phyloP scores from a whole-genome alignment of 2,113 vertebrate species.

The Nerophis lumbriciformis region DNA sequence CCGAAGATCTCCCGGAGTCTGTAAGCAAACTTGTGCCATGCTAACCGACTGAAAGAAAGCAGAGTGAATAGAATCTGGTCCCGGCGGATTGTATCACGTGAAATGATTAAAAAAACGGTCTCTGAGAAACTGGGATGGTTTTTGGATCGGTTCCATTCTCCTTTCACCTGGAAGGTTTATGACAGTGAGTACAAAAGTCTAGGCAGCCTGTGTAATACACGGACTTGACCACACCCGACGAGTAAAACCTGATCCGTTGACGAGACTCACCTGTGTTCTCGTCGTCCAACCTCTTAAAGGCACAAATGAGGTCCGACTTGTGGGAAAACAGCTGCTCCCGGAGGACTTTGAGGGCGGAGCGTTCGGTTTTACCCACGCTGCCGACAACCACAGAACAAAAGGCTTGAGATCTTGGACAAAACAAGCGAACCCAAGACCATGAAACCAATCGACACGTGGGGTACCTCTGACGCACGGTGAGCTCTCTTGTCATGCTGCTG shows the following conservation, averaged over 20 bases:
- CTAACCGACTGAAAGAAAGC: too few species aligned
- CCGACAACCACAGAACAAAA: not conserved
- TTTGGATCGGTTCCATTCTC: not conserved
- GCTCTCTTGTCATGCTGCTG: slow-evolving; percentile 77
- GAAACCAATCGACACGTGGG: too few species aligned
- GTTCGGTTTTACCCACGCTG: slow-evolving; percentile 68
- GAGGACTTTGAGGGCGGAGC: slow-evolving; percentile 71
- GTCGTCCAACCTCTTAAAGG: slow-evolving; percentile 66
- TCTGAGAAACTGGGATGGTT: slow-evolving; percentile 34
- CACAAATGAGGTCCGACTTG: slow-evolving; percentile 72
- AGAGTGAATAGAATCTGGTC: too few species aligned
- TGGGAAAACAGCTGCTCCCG: slow-evolving; percentile 74
- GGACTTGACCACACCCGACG: not conserved
- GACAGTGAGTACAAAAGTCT: slow-evolving; percentile 36
- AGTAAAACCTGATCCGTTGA: slow-evolving; percentile 9
- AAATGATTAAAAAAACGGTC: slow-evolving; percentile 7
- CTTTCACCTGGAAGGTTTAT: slow-evolving; percentile 9
- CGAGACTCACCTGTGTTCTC: slow-evolving; percentile 58
- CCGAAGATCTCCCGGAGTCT: too few species aligned
- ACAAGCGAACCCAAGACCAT: not conserved
- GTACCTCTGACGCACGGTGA: slow-evolving; percentile 85
- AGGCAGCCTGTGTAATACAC: not conserved
- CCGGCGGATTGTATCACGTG: too few species aligned
- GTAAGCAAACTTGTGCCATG: too few species aligned
- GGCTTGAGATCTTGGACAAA: not conserved